Evolutionary conservation across 2,797 vertebrate species (phyloP), one percentile per base, ranked within the genome.

Genomic region (Acanthurus lineatus): DNA sequence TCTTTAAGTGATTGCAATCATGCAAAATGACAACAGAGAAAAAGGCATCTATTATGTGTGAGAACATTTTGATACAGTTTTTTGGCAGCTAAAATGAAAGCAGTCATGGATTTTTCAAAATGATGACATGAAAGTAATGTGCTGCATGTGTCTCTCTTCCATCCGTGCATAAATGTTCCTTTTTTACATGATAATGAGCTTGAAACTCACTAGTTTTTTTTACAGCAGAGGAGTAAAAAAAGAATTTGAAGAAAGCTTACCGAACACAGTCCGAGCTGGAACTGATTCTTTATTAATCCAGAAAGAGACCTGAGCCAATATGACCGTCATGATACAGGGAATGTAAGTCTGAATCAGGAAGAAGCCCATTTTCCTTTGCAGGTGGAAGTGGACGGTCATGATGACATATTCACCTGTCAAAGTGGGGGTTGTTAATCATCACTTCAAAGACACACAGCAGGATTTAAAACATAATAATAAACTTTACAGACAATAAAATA

Each of bases 271-370:
- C 88, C 97, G 96, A 76, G 97, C 97, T 32, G 97, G 97, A 83
- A 99, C 97, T 0, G 97, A 99, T 81, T 99, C 97, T 93, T 98
- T 98, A 88, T 99, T 97, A 92, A 99, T 99, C 97, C 97, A 99
- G 91, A 99, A 99, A 10, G 97, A 99, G 76, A 99, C 97, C 90
- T 98, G 97, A 53, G 97, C 97, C 78, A 99, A 95, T 91, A 98
- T 97, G 81, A 99, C 97, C 11, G 97, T 98, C 97, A 99, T 98
- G 75, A 98, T 98, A 82, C 97, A 99, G 8, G 97, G 97, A 70
- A 97, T 99, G 76, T 99, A 99, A 17, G 97, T 98, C 94, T 99
- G 97, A 87, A 99, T 99, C 92, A 99, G 95, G 94, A 98, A 99
- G 94, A 98, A 99, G 62, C 97, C 97, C 97, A 99, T 96, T 85